A percentile compares a stretch with the other conserved stretches of the same genome.
Conservation (phyloP, 2,113 vertebrate species). For the Ia io region DNA sequence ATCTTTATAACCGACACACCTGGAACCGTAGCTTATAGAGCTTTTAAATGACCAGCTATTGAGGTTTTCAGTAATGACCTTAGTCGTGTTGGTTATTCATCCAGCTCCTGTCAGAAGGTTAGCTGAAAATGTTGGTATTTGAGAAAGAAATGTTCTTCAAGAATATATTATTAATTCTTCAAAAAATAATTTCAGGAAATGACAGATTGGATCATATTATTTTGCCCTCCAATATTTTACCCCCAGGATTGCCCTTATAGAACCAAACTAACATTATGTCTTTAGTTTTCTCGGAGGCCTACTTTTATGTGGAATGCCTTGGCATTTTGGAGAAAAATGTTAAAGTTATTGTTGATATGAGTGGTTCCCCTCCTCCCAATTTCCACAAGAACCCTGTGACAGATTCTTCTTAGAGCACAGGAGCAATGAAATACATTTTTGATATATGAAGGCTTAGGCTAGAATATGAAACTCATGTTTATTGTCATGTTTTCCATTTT, state of each 20-base stretch:
- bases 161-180: constrained; percentile 34
- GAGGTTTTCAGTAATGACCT: not conserved
- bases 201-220: not conserved
- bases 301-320: not conserved
- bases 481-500: constrained; percentile 24
- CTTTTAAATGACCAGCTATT: not conserved
- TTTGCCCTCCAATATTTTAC: not conserved
- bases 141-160: constrained; percentile 38
- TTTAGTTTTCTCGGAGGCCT: constrained; percentile 4
- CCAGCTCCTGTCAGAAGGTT: not conserved
- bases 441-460: not conserved
- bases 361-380: not conserved
- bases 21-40: not conserved
- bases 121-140: not conserved
- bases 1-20: not conserved
- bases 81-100: constrained; percentile 11
- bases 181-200: constrained; percentile 33
- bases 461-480: not conserved
- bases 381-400: not conserved
- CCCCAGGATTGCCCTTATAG: not conserved
- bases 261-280: not conserved
- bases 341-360: not conserved
- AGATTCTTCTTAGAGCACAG: not conserved
- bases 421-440: not conserved
- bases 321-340: constrained; percentile 36